Conservation (phyloP, 1,140 invertebrate species). For the Atta texana region DNA sequence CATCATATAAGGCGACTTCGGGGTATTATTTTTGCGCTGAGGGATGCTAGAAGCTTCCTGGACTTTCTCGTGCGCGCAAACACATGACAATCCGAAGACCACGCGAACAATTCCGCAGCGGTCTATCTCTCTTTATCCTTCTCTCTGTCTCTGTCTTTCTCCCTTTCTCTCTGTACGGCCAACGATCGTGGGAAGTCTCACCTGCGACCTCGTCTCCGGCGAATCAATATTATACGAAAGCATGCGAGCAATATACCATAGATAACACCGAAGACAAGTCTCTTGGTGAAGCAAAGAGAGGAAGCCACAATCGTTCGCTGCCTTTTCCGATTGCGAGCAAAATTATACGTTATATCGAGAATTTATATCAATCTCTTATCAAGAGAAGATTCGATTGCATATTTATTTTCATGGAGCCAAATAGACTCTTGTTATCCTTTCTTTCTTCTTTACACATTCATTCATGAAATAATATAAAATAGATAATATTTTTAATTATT, state of each 20-base stretch:
- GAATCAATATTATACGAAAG: slow-evolving; percentile 79
- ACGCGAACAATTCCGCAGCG: slow-evolving; percentile 62
- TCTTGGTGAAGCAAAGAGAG: slow-evolving; percentile 24
- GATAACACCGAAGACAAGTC: slow-evolving; percentile 58
- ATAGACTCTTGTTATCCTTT: not conserved
- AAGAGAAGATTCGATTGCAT: not conserved
- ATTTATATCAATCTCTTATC: not conserved
- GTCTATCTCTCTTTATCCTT: slow-evolving; percentile 11
- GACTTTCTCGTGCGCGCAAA: slow-evolving; percentile 26
- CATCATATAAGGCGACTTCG: not conserved
- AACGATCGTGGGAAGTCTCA: slow-evolving; percentile 80
- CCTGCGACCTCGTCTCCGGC: slow-evolving; percentile 79
- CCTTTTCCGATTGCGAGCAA: not conserved
- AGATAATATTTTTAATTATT: not conserved
- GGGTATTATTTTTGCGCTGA: slow-evolving; percentile 16
- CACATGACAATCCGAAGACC: slow-evolving; percentile 47
- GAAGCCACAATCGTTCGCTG: not conserved
- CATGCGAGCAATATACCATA: slow-evolving; percentile 57
- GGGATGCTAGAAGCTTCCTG: slow-evolving; percentile 7
- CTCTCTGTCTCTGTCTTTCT: not conserved
- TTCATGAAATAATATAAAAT: not conserved
- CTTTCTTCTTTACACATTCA: not conserved
- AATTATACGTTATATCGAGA: not conserved
- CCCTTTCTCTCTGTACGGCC: slow-evolving; percentile 39
- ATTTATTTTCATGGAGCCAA: not conserved